phyloP scores from a whole-genome alignment of 1,140 invertebrate genomes.

The Chironomus striatipennis region DNA sequence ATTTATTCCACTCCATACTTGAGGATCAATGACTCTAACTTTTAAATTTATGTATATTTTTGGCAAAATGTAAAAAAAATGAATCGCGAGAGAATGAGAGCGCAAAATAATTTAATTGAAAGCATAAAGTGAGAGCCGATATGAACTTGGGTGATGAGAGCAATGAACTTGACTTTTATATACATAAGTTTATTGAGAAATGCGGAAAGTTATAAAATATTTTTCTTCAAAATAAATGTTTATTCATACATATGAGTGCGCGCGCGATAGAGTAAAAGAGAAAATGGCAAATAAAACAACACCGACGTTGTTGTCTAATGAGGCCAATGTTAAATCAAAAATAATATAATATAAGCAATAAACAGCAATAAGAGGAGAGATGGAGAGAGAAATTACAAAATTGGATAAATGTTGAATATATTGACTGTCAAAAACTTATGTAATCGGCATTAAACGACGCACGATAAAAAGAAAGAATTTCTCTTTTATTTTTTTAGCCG shows the following conservation, averaged over 20 bases:
- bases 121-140: background rate
- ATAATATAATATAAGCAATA: background rate
- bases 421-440: slow-evolving; percentile 8
- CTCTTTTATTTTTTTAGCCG: no score
- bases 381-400: background rate
- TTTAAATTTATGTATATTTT: no score
- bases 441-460: background rate
- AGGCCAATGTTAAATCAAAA: slow-evolving; percentile 7
- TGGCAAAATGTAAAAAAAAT: no score
- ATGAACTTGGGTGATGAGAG: background rate
- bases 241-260: no score
- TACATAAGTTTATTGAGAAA: background rate
- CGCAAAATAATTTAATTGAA: background rate
- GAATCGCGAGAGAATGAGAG: no score
- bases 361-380: background rate
- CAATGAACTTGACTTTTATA: background rate
- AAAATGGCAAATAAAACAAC: no score
- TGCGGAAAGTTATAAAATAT: background rate
- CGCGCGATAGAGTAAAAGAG: no score
- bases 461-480: no score
- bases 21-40: background rate
- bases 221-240: background rate
- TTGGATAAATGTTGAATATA: background rate
- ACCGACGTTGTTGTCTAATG: background rate
- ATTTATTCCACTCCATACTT: background rate